These are phyloP conservation scores for Gibbula magus DNA, from an alignment of 2,888 invertebrate genomes.

Conservation along the genomic window DNA sequence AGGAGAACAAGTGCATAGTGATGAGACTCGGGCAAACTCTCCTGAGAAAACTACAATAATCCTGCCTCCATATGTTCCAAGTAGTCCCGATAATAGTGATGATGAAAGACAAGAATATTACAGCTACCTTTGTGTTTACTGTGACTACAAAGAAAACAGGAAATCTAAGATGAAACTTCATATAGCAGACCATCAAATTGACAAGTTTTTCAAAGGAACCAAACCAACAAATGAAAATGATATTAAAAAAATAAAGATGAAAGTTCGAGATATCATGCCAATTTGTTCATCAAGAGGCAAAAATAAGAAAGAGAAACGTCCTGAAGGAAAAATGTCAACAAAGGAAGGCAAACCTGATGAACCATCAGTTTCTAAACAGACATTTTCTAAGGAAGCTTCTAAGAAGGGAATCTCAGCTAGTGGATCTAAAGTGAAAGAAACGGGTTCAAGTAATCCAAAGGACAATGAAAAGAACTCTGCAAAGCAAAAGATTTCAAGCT, in stretches of 20 bases:
- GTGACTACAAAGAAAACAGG: neutral
- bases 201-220: neutral
- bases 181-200: neutral
- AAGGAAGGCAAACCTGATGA: neutral
- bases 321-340: neutral
- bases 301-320: neutral
- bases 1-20: neutral
- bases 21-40: neutral
- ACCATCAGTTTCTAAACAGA: neutral
- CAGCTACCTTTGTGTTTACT: slow-evolving; percentile 15
- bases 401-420: neutral
- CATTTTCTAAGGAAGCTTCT: neutral
- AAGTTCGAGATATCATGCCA: neutral
- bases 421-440: neutral
- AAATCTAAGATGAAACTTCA: neutral
- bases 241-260: neutral
- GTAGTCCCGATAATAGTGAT: neutral
- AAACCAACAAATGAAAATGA: neutral
- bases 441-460: too few relatives aligned
- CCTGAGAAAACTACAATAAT: neutral
- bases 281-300: neutral
- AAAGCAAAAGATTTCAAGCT: too few relatives aligned
- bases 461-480: too few relatives aligned
- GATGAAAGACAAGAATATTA: neutral
- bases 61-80: neutral